Evolutionary conservation across 2,888 invertebrate species (phyloP), one percentile per base, ranked within the genome.

Genomic region (Rhamphomyia laevipes): DNA sequence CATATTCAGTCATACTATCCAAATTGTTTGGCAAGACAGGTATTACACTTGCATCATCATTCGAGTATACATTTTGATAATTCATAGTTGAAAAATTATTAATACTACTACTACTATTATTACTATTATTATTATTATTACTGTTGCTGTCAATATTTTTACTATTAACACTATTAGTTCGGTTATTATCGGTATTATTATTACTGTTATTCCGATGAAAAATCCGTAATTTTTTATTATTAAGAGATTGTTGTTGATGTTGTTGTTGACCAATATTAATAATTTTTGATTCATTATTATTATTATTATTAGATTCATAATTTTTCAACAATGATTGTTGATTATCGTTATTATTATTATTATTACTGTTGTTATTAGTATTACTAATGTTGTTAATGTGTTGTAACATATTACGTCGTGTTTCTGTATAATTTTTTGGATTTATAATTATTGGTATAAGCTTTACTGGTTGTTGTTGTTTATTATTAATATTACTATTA

Each of bases 1-100:
- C 53, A 51, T 56, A 58, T 54, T 60, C 59, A 57, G 59, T 58
- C 57, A 55, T 56, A 56, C 57, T 56, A 54, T 58, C 48, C 53
- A 57, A 56, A 51, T 54, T 56, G 49, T 58, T 55, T 55, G 57
- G 56, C 57, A 55, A 56, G 52, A 55, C 55, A 52, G 51, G 53
- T 55, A 55, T 55, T 56, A 54, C 54, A 56, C 56, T 57, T 55
- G 57, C 56, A 53, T 57, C 56, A 50, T 58, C 58, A 51, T 57
- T 58, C 52, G 58, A 58, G 56, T 58, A 56, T 58, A 57, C 49
- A 38, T 53, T 46, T 46, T 47, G 50, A 31, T 51, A 45, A 37
- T 50, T 50, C 13, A 35, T 44, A 43, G 37, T 23, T 31, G 15
- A 35, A 30, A 45, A 31, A 31, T 5, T 37, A 37, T n/a, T 45